Evolutionary conservation across 1,140 invertebrate species (phyloP), one percentile per base, ranked within the genome.

Genomic region (Drosophila insularis): DNA sequence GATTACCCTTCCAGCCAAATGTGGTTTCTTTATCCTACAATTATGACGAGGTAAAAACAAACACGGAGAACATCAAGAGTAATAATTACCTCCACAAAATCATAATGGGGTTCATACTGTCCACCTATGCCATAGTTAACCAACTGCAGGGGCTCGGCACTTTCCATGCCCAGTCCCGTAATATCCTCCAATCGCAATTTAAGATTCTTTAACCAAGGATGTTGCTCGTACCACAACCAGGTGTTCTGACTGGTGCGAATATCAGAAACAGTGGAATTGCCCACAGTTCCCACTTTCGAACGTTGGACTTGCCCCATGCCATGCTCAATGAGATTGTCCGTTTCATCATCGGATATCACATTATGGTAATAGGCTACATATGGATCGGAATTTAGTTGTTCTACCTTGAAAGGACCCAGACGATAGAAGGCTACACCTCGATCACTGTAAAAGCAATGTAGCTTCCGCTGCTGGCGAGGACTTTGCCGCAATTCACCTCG

Each of bases 221-320:
- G 94, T 81, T 98, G 96, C 11, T 95, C 93, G 81, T 96, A 96
- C 80, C 96, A 96, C 13, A 99, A 93, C 98, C 98, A 99, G 1
- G 97, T 96, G 76, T 98, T 98, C 93, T 99, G 99, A 91, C 98
- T 99, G 80, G 99, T 99, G 70, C 99, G 95, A 92, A 99, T 54
- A 1, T 76, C 73, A 0, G 65, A 60, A 1, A 55, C 99, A 78
- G 95, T 94, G 1, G 98, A 74, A 46, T 80, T 89, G 17, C 17
- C 43, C 2, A 37, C 23, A 1, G 68, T 64, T 2, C 98, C 54
- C 4, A 99, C 98, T 1, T 97, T 99, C 0, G 90, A 91, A 4
- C 90, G 74, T 91, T 92, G 93, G 93, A 98, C 96, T 87, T 94
- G 94, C 2, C 96, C 90, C 98, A 92, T 89, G 93, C 92, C 92